Conservation (phyloP, 2,888 invertebrate species). For the Drosophila quinaria region DNA sequence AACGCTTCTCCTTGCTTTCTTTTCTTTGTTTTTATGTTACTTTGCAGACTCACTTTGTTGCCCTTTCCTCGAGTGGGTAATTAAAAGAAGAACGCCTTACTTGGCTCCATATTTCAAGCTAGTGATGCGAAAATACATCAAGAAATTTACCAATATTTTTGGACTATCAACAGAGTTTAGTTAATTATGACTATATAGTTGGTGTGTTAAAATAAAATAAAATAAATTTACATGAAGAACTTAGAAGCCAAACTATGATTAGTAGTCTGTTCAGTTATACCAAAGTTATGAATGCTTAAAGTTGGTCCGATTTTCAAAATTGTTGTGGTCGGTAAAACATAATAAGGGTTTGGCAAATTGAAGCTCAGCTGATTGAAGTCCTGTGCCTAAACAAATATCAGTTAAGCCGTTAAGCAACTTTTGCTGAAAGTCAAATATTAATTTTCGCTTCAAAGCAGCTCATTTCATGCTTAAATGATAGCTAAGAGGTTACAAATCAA, state of each 20-base stretch:
- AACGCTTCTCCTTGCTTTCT: constrained; percentile 31
- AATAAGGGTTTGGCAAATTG: constrained; percentile 17
- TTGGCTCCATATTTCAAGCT: constrained; percentile 50
- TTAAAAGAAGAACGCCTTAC: constrained; percentile 52
- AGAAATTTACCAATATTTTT: too few species aligned
- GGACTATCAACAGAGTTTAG: too few species aligned
- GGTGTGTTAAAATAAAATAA: too few species aligned
- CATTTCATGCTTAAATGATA: constrained; percentile 76
- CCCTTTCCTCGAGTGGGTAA: constrained; percentile 56
- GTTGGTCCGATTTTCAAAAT: too few species aligned
- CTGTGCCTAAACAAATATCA: constrained; percentile 44
- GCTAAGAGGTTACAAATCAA: constrained; percentile 37
- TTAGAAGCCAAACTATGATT: too few species aligned
- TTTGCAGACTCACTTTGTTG: constrained; percentile 46
- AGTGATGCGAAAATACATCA: too few species aligned
- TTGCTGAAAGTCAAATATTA: constrained; percentile 59
- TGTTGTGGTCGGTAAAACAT: constrained; percentile 1
- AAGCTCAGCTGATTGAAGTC: constrained; percentile 9
- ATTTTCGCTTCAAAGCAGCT: constrained; percentile 64
- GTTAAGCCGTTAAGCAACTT: constrained; percentile 35
- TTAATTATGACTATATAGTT: too few species aligned
- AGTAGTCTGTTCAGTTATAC: too few species aligned
- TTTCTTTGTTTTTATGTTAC: constrained; percentile 4
- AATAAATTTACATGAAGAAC: too few species aligned
- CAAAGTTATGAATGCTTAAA: too few species aligned